Percentiles rank a stretch among this genome's conserved stretches.
These are phyloP conservation scores for Threskiornis aethiopicus DNA, from an alignment of 2,797 vertebrate species.

Conservation along the genomic window DNA sequence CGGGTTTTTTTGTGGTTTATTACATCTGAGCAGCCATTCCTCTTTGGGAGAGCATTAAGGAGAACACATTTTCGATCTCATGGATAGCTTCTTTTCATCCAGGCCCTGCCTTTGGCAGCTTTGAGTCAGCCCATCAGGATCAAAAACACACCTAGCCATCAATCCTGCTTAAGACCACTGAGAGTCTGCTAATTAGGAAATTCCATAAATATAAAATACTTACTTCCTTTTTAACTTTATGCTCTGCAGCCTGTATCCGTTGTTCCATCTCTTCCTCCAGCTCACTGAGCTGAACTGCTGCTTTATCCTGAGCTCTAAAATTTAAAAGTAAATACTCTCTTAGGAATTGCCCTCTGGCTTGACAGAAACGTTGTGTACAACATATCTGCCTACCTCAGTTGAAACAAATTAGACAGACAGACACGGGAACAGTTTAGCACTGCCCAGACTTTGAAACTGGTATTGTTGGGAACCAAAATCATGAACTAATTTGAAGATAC, in stretches of 20 bases:
- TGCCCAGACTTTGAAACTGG: neutral
- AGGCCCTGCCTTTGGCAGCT: neutral
- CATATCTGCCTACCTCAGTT: neutral
- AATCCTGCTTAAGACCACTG: neutral
- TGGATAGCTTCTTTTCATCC: neutral
- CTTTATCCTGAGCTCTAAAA: slow-evolving; percentile 93
- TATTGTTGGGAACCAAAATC: neutral
- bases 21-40: neutral
- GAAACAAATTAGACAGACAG: neutral
- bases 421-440: neutral
- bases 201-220: neutral
- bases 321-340: neutral
- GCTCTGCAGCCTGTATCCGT: slow-evolving; percentile 88
- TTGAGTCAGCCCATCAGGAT: neutral
- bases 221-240: slow-evolving; percentile 86
- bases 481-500: neutral
- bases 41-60: neutral
- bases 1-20: neutral
- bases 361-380: neutral
- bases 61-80: neutral
- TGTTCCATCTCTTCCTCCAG: slow-evolving; percentile 98
- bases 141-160: neutral
- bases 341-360: neutral
- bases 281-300: slow-evolving; percentile 90
- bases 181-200: neutral